phyloP scores from a whole-genome alignment of 2,888 invertebrate genomes.

The Pristionchus exspectatus region DNA sequence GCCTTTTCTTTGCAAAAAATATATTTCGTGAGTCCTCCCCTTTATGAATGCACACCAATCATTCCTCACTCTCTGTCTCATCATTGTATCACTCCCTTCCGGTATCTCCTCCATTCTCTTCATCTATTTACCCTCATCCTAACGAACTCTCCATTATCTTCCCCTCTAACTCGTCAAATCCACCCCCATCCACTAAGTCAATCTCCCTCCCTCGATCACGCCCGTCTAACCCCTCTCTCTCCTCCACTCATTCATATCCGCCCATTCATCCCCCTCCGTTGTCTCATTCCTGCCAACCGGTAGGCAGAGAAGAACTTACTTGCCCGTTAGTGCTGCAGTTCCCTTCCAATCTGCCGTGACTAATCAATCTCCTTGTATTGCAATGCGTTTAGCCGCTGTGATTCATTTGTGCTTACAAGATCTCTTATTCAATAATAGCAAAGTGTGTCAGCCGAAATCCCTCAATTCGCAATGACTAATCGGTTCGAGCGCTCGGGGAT shows the following conservation, averaged over 20 bases:
- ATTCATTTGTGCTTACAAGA: background rate
- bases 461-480: background rate
- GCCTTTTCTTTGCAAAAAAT: background rate
- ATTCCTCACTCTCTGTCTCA: background rate
- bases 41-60: background rate
- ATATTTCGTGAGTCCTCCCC: no score
- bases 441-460: background rate
- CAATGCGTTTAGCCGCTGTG: background rate
- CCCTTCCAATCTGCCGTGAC: background rate
- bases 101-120: background rate
- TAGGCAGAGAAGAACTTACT: background rate
- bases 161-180: slow-evolving; percentile 15
- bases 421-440: background rate
- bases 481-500: background rate
- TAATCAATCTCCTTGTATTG: slow-evolving; percentile 17
- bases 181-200: slow-evolving; percentile 19
- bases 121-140: background rate
- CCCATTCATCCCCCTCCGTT: background rate
- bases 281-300: background rate
- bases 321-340: no score
- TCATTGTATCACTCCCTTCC: slow-evolving; percentile 21
- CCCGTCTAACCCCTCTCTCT: slow-evolving; percentile 16
- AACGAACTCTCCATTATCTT: slow-evolving; percentile 21
- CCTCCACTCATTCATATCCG: background rate
- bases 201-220: background rate